A percentile compares a stretch with the other conserved stretches of the same genome.
Evolutionary conservation across 2,888 invertebrate species (phyloP).

Genomic region (Campoplex nolae): DNA sequence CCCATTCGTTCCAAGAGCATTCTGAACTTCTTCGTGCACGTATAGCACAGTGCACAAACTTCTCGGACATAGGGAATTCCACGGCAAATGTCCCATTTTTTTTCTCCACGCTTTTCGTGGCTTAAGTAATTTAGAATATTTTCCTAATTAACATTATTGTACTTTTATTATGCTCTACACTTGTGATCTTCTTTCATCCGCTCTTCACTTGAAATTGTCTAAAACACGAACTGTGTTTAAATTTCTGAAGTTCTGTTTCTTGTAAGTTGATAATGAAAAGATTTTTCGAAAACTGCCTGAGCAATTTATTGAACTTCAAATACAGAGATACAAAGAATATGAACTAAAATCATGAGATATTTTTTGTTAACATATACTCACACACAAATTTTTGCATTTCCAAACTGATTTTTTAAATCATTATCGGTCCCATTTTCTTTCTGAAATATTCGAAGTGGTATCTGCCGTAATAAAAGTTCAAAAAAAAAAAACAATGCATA

Average conservation of each 20-base stretch:
- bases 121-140: background rate
- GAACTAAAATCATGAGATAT: background rate
- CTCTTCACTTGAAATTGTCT: background rate
- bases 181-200: background rate
- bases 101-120: background rate
- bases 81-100: background rate
- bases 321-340: background rate
- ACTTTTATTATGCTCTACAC: background rate
- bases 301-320: too few relatives aligned
- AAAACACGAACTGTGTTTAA: background rate
- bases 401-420: background rate
- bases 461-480: background rate
- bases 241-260: background rate
- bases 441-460: too few relatives aligned
- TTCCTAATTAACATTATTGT: background rate
- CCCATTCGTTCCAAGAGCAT: slow-evolving; percentile 25
- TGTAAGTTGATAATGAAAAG: background rate
- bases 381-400: background rate
- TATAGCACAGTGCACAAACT: slow-evolving; percentile 31
- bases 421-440: background rate
- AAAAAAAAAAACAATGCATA: background rate
- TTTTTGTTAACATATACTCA: background rate
- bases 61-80: background rate
- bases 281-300: background rate
- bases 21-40: slow-evolving; percentile 37